Percentiles rank a stretch among this genome's conserved stretches.
Conservation (phyloP, 53 echinoderm and acorn worm species). For the Paracentrotus lividus region DNA sequence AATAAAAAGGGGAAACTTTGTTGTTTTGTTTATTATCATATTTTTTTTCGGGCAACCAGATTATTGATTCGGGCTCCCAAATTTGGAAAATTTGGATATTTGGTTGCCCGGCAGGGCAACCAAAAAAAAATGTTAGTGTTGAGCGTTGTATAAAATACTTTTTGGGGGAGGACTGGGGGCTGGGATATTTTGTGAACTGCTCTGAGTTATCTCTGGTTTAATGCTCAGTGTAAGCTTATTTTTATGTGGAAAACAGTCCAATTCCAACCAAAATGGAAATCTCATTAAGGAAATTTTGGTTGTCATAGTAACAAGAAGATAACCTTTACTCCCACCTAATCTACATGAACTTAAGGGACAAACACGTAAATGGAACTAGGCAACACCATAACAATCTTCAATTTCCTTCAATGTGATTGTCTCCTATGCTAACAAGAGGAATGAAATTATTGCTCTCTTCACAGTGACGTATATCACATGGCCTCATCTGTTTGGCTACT, state of each 20-base stretch:
- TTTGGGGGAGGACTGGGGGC: too few species aligned
- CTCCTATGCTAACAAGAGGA: neutral
- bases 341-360: neutral
- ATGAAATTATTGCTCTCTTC: neutral
- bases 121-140: too few species aligned
- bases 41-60: too few species aligned
- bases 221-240: neutral
- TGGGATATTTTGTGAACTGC: too few species aligned
- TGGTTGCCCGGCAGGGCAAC: too few species aligned
- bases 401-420: neutral
- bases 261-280: neutral
- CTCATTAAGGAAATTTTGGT: neutral
- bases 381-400: conserved; percentile 3
- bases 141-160: too few species aligned
- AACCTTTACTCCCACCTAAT: neutral
- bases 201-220: too few species aligned
- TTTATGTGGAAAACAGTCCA: neutral
- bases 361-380: neutral
- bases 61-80: too few species aligned
- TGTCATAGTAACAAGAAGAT: neutral
- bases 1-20: too few species aligned
- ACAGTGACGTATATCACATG: neutral
- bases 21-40: too few species aligned
- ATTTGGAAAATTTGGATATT: too few species aligned
- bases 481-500: conserved; percentile 7